These are phyloP conservation scores for Marisa cornuarietis DNA, from an alignment of 1,140 invertebrate species.

Conservation along the genomic window DNA sequence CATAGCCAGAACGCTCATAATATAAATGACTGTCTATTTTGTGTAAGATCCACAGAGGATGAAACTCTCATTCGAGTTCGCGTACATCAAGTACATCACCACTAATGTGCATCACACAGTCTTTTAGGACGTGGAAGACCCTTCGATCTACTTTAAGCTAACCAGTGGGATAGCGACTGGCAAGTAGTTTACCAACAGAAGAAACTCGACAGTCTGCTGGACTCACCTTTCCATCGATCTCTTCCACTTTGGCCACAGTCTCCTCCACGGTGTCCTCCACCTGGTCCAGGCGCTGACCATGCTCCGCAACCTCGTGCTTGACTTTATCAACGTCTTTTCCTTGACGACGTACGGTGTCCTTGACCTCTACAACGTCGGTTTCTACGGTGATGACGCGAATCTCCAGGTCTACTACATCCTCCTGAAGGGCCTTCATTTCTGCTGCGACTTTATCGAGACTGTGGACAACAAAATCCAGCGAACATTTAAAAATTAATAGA, in stretches of 20 bases:
- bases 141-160: too few relatives aligned
- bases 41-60: too few relatives aligned
- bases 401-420: conserved; percentile 36
- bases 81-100: too few relatives aligned
- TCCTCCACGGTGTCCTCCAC: conserved; percentile 50
- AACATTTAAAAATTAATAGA: too few relatives aligned
- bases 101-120: too few relatives aligned
- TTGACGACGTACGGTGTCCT: conserved; percentile 36
- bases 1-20: too few relatives aligned
- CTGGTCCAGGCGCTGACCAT: conserved; percentile 43
- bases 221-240: conserved; percentile 52
- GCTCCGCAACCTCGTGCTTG: conserved; percentile 37
- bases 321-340: conserved; percentile 41
- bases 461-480: conserved; percentile 5
- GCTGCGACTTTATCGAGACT: conserved; percentile 36
- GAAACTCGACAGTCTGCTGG: too few relatives aligned
- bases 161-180: too few relatives aligned
- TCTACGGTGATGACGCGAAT: conserved; percentile 33
- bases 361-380: conserved; percentile 35
- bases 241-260: conserved; percentile 50
- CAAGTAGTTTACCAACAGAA: too few relatives aligned
- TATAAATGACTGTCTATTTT: too few relatives aligned
- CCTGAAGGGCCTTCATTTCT: conserved; percentile 33
- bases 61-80: too few relatives aligned
- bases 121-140: too few relatives aligned